These are phyloP conservation scores for Penaeus monodon DNA, from an alignment of 2,888 invertebrate species.

Conservation along the genomic window DNA sequence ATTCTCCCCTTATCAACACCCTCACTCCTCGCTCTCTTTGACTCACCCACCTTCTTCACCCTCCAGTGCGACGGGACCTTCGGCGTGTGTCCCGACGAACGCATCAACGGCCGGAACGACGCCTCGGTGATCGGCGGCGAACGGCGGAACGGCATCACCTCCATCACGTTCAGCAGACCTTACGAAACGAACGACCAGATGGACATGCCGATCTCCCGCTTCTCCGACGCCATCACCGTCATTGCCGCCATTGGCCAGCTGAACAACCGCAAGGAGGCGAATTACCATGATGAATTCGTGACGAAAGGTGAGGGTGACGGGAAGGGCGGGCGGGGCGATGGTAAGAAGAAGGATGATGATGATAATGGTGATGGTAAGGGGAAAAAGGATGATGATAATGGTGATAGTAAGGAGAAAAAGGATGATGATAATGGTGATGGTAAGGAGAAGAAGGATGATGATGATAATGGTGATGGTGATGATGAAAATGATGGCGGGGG, in stretches of 20 bases:
- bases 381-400: not conserved
- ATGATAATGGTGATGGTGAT: no score
- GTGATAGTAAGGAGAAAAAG: not conserved
- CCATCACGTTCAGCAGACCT: slow-evolving; percentile 83
- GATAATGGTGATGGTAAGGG: no score
- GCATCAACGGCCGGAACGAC: slow-evolving; percentile 85
- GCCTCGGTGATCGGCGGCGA: slow-evolving; percentile 82
- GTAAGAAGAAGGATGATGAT: not conserved
- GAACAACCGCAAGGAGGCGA: slow-evolving; percentile 84
- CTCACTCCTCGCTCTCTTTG: no score
- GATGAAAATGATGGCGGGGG: no score
- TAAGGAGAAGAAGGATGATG: no score
- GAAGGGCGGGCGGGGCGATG: not conserved
- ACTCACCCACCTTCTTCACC: no score
- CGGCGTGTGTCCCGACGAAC: slow-evolving; percentile 84
- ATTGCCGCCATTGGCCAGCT: slow-evolving; percentile 90
- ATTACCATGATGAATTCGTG: slow-evolving; percentile 84
- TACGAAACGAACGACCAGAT: slow-evolving; percentile 69
- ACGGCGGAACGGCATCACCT: slow-evolving; percentile 83
- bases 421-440: not conserved
- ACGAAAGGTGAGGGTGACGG: slow-evolving; percentile 72
- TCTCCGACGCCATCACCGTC: slow-evolving; percentile 79
- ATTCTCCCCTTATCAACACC: no score
- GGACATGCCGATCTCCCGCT: slow-evolving; percentile 75
- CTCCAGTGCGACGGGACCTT: slow-evolving; percentile 55